Percentiles rank a stretch among this genome's conserved stretches.
Evolutionary conservation across 2,113 vertebrate species (phyloP).

Genomic region (Rutilus rutilus): DNA sequence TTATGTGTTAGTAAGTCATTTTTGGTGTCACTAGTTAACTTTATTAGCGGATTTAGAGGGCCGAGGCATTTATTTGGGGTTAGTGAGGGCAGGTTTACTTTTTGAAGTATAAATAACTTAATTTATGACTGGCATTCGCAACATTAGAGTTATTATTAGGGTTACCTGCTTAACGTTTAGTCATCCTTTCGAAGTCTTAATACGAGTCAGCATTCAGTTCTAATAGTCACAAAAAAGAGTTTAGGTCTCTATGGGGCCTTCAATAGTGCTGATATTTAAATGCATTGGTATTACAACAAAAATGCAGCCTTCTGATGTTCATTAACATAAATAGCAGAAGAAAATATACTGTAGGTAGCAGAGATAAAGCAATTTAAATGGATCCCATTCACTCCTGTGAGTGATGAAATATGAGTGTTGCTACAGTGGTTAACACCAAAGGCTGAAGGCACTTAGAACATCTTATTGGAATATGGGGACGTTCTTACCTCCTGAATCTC

Average conservation of each 20-base stretch:
- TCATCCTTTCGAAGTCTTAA: conserved; percentile 99
- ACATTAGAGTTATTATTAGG: conserved; percentile 93
- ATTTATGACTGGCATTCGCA: conserved; percentile 93
- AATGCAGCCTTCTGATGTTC: conserved; percentile 90
- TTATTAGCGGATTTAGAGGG: conserved; percentile 89
- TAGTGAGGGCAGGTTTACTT: conserved; percentile 98
- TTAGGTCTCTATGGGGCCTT: conserved; percentile 91
- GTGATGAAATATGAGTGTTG: conserved; percentile 84
- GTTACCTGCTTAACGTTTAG: conserved; percentile 99
- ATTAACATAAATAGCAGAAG: conserved; percentile 75
- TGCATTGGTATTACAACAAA: conserved; percentile 94
- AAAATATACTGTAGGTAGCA: conserved; percentile 75
- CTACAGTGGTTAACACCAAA: conserved; percentile 82
- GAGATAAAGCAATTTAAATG: conserved; percentile 87
- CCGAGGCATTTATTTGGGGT: conserved; percentile 87
- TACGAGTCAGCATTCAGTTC: conserved; percentile 94
- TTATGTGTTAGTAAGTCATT: conserved; percentile 78
- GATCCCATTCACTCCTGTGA: conserved; percentile 83
- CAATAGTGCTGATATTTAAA: conserved; percentile 87
- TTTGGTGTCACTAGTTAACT: conserved; percentile 91
- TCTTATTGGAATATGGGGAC: conserved; percentile 83
- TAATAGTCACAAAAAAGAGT: conserved; percentile 98
- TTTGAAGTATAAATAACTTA: conserved; percentile 98
- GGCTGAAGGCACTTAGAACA: conserved; percentile 85
- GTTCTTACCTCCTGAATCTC: conserved; percentile 99